Percentiles rank a stretch among this genome's conserved stretches.
These are phyloP conservation scores for Chloropsis cyanopogon DNA, from an alignment of 2,113 vertebrate genomes.

Conservation along the genomic window DNA sequence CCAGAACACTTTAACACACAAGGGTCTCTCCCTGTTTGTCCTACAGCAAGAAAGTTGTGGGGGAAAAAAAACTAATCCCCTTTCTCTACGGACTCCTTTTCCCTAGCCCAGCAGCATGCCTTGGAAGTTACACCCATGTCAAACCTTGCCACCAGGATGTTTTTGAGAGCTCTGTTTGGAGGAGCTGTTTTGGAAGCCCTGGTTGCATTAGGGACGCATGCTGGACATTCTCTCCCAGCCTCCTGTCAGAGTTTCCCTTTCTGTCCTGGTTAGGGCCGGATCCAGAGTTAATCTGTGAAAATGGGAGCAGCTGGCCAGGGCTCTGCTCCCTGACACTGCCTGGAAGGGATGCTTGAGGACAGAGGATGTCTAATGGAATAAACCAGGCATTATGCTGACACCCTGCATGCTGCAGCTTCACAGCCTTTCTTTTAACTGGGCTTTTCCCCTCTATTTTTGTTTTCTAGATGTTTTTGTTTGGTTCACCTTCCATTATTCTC, in stretches of 20 bases:
- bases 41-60: background rate
- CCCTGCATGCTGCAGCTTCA: background rate
- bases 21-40: background rate
- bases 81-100: background rate
- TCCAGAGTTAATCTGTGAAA: background rate
- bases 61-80: fast-evolving
- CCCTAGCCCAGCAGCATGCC: background rate
- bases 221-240: conserved; percentile 6
- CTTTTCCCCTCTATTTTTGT: background rate
- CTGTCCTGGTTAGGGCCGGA: background rate
- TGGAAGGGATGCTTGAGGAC: background rate
- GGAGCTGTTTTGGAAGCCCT: background rate
- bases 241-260: background rate
- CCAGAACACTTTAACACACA: background rate
- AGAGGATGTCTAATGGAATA: background rate
- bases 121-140: background rate
- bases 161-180: background rate
- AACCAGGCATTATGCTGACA: background rate
- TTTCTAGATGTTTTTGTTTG: background rate
- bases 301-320: fast-evolving
- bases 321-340: background rate
- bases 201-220: background rate
- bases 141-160: background rate
- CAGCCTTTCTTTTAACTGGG: background rate
- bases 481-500: background rate